Evolutionary conservation across 2,888 invertebrate genomes (phyloP).

Genomic region (Phragmatobia fuliginosa): DNA sequence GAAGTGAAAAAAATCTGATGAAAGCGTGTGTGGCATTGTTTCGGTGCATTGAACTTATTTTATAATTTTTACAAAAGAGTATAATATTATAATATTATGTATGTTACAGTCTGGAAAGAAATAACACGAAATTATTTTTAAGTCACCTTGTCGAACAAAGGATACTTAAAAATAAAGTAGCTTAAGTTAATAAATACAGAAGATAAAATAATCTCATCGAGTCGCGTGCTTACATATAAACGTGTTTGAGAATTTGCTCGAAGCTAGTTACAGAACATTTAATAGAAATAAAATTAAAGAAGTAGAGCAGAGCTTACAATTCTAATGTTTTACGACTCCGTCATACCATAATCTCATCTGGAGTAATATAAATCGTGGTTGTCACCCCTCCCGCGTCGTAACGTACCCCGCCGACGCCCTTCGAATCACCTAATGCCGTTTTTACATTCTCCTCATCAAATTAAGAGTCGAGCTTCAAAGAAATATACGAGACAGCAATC

Average conservation of each 20-base stretch:
- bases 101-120: background rate
- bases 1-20: background rate
- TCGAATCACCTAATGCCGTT: slow-evolving; percentile 70
- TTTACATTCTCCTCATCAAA: slow-evolving; percentile 78
- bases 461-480: slow-evolving; percentile 69
- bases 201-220: background rate
- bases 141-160: background rate
- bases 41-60: background rate
- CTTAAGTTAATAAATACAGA: background rate
- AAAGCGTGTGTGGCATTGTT: background rate
- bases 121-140: background rate
- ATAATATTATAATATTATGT: background rate
- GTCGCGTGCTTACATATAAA: background rate
- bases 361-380: slow-evolving; percentile 70
- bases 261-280: slow-evolving; percentile 6
- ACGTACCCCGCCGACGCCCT: slow-evolving; percentile 46
- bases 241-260: background rate
- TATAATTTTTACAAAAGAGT: background rate
- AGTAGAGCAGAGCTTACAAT: slow-evolving; percentile 48
- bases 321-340: slow-evolving; percentile 66
- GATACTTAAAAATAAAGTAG: background rate
- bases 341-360: slow-evolving; percentile 70
- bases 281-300: slow-evolving; percentile 43
- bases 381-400: slow-evolving; percentile 38
- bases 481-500: slow-evolving; percentile 71